Percentiles rank a stretch among this genome's conserved stretches.
These are phyloP conservation scores for Heliconius nattereri DNA, from an alignment of 1,140 invertebrate species.

Conservation along the genomic window DNA sequence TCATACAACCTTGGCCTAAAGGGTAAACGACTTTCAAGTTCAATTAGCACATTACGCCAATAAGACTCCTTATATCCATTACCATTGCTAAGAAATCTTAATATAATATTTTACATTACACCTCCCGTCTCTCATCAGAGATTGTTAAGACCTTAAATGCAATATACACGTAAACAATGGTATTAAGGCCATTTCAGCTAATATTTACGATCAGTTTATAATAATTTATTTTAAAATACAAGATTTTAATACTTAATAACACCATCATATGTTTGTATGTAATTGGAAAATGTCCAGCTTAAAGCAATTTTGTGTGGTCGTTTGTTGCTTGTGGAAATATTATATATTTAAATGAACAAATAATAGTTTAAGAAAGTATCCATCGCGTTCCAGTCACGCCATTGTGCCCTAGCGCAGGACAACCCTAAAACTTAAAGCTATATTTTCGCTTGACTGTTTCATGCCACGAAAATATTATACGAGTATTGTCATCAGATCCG, in stretches of 20 bases:
- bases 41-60: not conserved
- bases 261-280: not conserved
- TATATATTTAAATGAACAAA: too few relatives aligned
- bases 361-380: too few relatives aligned
- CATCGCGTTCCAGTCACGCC: too few relatives aligned
- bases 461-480: too few relatives aligned
- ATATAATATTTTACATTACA: not conserved
- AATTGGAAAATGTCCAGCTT: not conserved
- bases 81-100: not conserved
- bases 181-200: slow-evolving; percentile 4
- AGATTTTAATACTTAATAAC: not conserved
- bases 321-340: not conserved
- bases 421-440: too few relatives aligned
- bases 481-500: too few relatives aligned
- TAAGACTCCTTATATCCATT: not conserved
- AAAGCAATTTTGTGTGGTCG: not conserved
- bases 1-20: not conserved
- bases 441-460: too few relatives aligned
- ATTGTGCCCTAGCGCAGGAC: too few relatives aligned
- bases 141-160: slow-evolving; percentile 13
- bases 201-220: slow-evolving; percentile 6
- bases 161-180: not conserved
- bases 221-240: not conserved
- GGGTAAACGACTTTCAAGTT: not conserved
- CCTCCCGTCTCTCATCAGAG: not conserved